Conservation (phyloP, 2,113 vertebrate species). For the Carollia perspicillata region DNA sequence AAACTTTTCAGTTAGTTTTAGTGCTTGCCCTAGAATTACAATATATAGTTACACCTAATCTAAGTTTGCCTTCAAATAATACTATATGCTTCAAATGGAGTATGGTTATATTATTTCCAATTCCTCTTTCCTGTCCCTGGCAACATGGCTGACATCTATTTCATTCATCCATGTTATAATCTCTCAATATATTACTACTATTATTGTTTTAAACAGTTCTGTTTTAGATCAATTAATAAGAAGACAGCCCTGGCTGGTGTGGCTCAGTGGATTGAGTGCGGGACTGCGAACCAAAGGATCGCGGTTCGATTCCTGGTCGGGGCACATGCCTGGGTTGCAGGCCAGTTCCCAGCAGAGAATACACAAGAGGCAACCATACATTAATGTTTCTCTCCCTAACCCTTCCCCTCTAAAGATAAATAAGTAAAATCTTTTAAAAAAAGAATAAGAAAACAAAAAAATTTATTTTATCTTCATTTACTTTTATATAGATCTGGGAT, state of each 20-base stretch:
- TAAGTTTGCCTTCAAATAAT: constrained; percentile 9
- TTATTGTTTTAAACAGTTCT: not conserved
- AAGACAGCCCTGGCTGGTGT: no score
- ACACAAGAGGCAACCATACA: no score
- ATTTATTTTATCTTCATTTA: not conserved
- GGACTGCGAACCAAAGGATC: no score
- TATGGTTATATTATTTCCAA: not conserved
- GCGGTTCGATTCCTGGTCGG: no score
- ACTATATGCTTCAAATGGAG: not conserved
- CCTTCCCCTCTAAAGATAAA: no score
- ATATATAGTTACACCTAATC: not conserved
- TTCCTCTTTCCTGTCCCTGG: not conserved
- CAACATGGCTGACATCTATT: not conserved
- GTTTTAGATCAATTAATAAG: constrained; percentile 10
- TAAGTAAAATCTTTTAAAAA: no score
- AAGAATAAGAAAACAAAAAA: not conserved
- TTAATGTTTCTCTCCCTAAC: no score
- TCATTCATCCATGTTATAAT: not conserved
- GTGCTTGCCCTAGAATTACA: not conserved
- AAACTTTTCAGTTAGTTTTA: not conserved
- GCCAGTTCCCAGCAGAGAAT: no score
- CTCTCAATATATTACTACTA: not conserved
- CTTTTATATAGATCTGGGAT: not conserved
- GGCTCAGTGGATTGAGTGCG: no score
- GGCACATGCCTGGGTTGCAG: no score